Evolutionary conservation across 2,113 vertebrate genomes (phyloP), one percentile per base, ranked within the genome.

Genomic region (Neotragus pygmaeus): DNA sequence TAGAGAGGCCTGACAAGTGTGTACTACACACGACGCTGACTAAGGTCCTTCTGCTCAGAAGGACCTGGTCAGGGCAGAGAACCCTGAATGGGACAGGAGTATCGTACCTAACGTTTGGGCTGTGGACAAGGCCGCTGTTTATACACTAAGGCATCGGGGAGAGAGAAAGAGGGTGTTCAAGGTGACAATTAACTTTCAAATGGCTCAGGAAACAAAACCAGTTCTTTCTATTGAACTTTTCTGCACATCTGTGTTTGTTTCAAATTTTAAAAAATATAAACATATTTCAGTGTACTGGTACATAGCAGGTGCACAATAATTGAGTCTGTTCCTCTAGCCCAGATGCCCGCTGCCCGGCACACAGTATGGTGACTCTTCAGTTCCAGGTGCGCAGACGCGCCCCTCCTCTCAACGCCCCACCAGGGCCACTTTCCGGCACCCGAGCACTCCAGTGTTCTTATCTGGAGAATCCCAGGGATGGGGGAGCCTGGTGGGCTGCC

Each of bases 341-440:
- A 1, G 5, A 0, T 11, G 30, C 19, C 25, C 39, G 19, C 78
- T 13, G 33, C n/a, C 62, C 14, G 5, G 25, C 13, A 3, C 43
- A 64, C 47, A 14, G 82, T 0, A 16, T 8, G 16, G 17, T 25
- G 82, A 62, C 53, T 28, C 33, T 55, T 14, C 25, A 6, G 16
- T 28, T 21, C 60, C 4, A 45, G 28, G 19, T 1, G 0, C 0
- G 9, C 10, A 33, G 43, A 17, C 3, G 0, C 4, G 27, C 8
- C 33, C 55, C 33, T 33, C 1, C 55, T 14, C 43, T 53, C 7
- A 39, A 53, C 2, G 5, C 12, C 8, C 30, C 4, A 5, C 47
- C 8, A 14, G 66, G 8, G 49, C n/a, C 39, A 19, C 53, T 28
- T 25, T 7, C 43, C 6, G 2, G 33, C 4, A 8, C 39, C 86